Evolutionary conservation across 2,797 vertebrate genomes (phyloP), one percentile per base, ranked within the genome.

Genomic region (Carapus acus): DNA sequence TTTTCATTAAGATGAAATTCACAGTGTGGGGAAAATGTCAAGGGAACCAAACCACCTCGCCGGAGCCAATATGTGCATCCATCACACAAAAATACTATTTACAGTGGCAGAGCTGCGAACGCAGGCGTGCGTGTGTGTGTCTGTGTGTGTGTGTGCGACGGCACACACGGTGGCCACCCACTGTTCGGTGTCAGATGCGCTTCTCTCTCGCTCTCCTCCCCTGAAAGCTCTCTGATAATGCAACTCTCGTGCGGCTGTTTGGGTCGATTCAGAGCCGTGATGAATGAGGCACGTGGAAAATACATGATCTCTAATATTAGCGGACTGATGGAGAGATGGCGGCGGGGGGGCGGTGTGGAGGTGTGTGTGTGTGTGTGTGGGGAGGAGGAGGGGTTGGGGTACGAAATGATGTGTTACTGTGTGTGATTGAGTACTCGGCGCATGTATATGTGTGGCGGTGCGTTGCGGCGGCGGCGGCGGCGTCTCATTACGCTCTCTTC

Each of bases 141-240:
- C 24, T 9, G 31, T 7, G 8, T 13, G 19, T 22, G 24, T 33
- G 24, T 54, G 21, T 37, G 2, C 57, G 29, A 55, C 48, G 42
- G 27, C 47, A 40, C 22, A 15, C 39, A 27, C 43, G 38, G 44
- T n/a, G 52, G 7, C 14, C 31, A 24, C 53, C 34, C 36, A 57
- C 22, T 60, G 43, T 53, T 17, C 36, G 5, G 4, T 33, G 45
- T 53, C 62, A 66, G 62, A 71, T 64, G 65, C 54, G 54, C 16
- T 34, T 52, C 24, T 11, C 29, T 40, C 41, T 46, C 31, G 2
- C n/a, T 50, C 18, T 27, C 12, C 31, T 19, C n/a, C 33, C 20
- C 33, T 24, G 22, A 59, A 44, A 45, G 27, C 9, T 34, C 23
- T 49, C 17, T 50, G 37, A n/a, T 41, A 31, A 52, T 36, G 17